A percentile compares a stretch with the other conserved stretches of the same genome.
Evolutionary conservation across 1,140 invertebrate species (phyloP).

Genomic region (Argopecten irradians): DNA sequence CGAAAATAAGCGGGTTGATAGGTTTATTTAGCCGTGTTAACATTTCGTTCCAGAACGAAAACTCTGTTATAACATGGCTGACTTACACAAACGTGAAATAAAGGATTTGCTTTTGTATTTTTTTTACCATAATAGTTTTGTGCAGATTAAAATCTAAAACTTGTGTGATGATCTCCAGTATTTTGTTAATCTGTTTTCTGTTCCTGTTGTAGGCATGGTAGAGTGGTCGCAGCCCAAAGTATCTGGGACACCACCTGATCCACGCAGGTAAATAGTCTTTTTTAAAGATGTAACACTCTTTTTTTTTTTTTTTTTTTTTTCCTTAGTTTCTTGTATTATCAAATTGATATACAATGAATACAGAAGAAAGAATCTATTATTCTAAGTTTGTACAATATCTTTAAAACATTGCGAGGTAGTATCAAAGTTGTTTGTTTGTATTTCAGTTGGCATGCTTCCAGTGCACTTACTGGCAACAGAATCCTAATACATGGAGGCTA

Average conservation of each 20-base stretch:
- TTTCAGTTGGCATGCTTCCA: slow-evolving; percentile 74
- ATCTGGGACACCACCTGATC: slow-evolving; percentile 70
- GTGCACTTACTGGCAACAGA: slow-evolving; percentile 65
- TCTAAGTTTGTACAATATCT: not conserved
- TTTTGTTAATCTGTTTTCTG: not conserved
- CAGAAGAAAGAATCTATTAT: not conserved
- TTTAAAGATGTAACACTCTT: too few species aligned
- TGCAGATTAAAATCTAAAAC: too few species aligned
- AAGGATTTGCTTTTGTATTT: too few species aligned
- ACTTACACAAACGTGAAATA: too few species aligned
- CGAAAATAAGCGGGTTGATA: too few species aligned
- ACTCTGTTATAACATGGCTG: too few species aligned
- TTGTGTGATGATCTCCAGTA: too few species aligned
- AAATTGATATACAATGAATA: not conserved
- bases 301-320: too few species aligned
- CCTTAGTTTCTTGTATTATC: not conserved
- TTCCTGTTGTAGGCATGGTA: slow-evolving; percentile 67
- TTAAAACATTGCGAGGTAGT: not conserved
- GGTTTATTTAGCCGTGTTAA: too few species aligned
- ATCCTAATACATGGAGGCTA: slow-evolving; percentile 75
- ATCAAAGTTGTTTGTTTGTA: slow-evolving; percentile 21
- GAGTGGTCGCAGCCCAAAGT: slow-evolving; percentile 73
- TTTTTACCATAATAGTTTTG: too few species aligned
- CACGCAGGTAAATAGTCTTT: slow-evolving; percentile 66
- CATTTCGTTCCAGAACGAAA: too few species aligned